Percentiles rank a stretch among this genome's conserved stretches.
phyloP scores from a whole-genome alignment of 2,797 vertebrate species.

The Lagorchestes hirsutus region DNA sequence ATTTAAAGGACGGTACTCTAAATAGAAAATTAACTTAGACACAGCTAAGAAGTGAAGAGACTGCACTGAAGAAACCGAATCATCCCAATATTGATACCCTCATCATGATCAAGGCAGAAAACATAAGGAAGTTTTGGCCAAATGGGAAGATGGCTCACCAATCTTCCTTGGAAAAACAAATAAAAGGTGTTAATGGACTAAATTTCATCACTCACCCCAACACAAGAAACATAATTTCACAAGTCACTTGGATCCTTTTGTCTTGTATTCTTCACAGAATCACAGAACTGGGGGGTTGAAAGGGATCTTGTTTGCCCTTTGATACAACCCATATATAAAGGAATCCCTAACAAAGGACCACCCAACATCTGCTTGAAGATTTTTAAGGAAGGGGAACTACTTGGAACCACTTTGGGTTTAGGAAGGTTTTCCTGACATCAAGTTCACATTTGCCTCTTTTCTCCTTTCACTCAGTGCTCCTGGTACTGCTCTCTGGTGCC shows the following conservation, averaged over 20 bases:
- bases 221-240: background rate
- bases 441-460: background rate
- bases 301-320: background rate
- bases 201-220: background rate
- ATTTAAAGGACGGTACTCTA: background rate
- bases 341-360: background rate
- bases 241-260: background rate
- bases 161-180: background rate
- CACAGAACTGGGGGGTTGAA: background rate
- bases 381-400: background rate
- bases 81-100: background rate
- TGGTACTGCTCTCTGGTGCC: background rate
- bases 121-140: background rate
- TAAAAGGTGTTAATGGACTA: background rate
- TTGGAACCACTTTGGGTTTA: background rate
- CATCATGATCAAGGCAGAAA: too few species aligned
- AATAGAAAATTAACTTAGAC: background rate
- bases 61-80: too few species aligned
- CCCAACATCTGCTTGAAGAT: background rate
- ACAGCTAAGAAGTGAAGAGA: background rate
- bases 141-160: background rate
- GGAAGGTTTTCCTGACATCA: background rate
- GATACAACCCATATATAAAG: background rate
- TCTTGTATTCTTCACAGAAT: background rate
- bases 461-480: background rate